phyloP scores from a whole-genome alignment of 2,797 vertebrate species.

The Phrynocephalus forsythii region DNA sequence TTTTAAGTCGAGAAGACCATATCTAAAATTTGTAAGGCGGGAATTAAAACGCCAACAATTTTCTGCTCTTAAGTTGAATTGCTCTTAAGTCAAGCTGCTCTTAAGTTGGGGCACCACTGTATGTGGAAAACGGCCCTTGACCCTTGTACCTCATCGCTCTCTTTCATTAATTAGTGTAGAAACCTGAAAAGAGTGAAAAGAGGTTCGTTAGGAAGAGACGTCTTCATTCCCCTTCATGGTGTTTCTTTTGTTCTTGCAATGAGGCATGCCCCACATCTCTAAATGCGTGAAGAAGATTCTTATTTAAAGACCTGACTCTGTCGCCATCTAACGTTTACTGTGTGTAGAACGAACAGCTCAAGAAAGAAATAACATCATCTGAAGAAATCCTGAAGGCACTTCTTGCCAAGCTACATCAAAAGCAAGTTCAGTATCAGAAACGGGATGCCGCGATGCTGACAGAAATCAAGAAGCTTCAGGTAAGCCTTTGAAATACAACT shows the following conservation, averaged over 20 bases:
- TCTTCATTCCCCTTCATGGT: not conserved
- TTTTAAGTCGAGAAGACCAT: too few relatives aligned
- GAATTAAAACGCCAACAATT: too few relatives aligned
- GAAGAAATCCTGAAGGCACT: conserved; percentile 46
- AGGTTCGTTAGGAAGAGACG: not conserved
- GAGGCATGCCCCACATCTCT: too few relatives aligned
- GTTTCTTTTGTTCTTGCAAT: not conserved
- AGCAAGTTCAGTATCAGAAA: conserved; percentile 39
- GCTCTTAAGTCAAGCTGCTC: too few relatives aligned
- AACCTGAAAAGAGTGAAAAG: not conserved
- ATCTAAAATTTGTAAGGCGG: too few relatives aligned
- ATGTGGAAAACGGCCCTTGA: not conserved
- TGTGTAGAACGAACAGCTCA: conserved; percentile 57
- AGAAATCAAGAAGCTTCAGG: conserved; percentile 64
- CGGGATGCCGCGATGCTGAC: conserved; percentile 36
- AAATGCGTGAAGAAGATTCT: not conserved
- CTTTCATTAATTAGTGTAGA: too few relatives aligned
- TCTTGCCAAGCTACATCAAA: conserved; percentile 43
- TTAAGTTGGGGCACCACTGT: too few relatives aligned
- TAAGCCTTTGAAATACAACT: conserved; percentile 42
- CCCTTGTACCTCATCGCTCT: not conserved
- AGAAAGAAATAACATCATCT: conserved; percentile 47
- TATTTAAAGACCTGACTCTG: not conserved
- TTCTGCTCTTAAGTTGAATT: too few relatives aligned
- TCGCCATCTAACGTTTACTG: conserved; percentile 2